Percentiles rank a stretch among this genome's conserved stretches.
phyloP scores from a whole-genome alignment of 2,113 vertebrate species.

The Ochotona princeps region DNA sequence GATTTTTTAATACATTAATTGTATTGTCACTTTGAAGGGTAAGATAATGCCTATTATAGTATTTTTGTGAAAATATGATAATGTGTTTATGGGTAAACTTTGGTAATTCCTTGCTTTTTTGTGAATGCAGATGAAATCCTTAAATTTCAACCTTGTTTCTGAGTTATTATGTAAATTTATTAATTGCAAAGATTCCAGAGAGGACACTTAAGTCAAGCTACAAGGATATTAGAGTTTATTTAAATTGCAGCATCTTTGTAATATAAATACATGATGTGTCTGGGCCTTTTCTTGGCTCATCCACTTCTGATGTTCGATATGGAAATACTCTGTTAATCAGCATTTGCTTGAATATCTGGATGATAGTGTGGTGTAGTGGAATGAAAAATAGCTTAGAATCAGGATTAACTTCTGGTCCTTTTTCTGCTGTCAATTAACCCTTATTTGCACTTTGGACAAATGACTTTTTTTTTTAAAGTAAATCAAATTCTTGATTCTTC shows the following conservation, averaged over 20 bases:
- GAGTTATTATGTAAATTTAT: constrained; percentile 14
- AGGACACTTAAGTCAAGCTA: constrained; percentile 3
- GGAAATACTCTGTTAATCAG: background rate
- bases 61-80: constrained; percentile 47
- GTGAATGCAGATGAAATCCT: background rate
- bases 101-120: constrained; percentile 25
- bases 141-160: background rate
- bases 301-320: background rate
- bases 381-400: background rate
- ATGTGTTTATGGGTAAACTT: constrained; percentile 7
- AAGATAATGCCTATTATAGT: background rate
- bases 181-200: constrained; percentile 16
- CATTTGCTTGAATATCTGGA: background rate
- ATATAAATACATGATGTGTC: background rate
- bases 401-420: background rate
- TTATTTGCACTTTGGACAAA: background rate
- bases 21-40: no score
- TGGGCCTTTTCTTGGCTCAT: constrained; percentile 5
- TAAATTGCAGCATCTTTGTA: background rate
- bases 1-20: no score
- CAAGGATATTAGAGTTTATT: constrained; percentile 8
- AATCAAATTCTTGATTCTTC: background rate
- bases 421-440: background rate
- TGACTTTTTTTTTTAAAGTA: constrained; percentile 16
- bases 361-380: background rate